Conservation (phyloP, 2,888 invertebrate genomes). For the Drosophila tanythrix region DNA sequence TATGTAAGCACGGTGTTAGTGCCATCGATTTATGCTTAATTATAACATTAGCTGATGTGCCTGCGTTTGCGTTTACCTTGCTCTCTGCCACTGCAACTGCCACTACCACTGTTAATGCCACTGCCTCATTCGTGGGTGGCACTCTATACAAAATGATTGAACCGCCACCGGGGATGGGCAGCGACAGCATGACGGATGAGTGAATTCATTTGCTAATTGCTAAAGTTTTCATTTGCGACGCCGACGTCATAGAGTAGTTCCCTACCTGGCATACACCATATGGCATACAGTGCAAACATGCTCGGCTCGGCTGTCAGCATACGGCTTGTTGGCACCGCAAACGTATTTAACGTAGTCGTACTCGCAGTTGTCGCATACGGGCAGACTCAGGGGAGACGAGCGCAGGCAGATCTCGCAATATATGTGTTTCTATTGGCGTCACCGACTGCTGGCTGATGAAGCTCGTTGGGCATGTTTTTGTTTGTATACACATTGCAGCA, state of each 20-base stretch:
- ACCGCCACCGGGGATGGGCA: slow-evolving; percentile 74
- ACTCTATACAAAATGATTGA: slow-evolving; percentile 67
- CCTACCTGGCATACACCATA: slow-evolving; percentile 31
- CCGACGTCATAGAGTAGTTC: slow-evolving; percentile 27
- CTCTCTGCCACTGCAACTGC: slow-evolving; percentile 1
- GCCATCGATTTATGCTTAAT: slow-evolving; percentile 49
- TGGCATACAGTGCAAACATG: slow-evolving; percentile 38
- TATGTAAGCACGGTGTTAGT: slow-evolving; percentile 85
- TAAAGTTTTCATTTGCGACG: slow-evolving; percentile 74
- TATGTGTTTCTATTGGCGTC: slow-evolving; percentile 11
- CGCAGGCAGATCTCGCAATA: slow-evolving; percentile 33
- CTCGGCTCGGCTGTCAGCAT: slow-evolving; percentile 54
- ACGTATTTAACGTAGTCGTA: slow-evolving; percentile 1
- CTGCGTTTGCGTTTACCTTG: slow-evolving; percentile 10
- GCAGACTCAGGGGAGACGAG: slow-evolving; percentile 42
- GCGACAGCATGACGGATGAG: slow-evolving; percentile 82
- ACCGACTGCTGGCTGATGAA: slow-evolving; percentile 32
- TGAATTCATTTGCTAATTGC: slow-evolving; percentile 84
- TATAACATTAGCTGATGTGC: slow-evolving; percentile 66
- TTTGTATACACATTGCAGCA: slow-evolving; percentile 85
- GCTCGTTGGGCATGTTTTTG: slow-evolving; percentile 31
- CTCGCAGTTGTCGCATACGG: slow-evolving; percentile 31
- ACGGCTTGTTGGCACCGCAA: slow-evolving; percentile 25
- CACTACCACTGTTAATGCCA: background rate
- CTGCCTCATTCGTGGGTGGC: background rate